These are phyloP conservation scores for Crotophaga sulcirostris DNA, from an alignment of 2,113 vertebrate genomes.

Conservation along the genomic window DNA sequence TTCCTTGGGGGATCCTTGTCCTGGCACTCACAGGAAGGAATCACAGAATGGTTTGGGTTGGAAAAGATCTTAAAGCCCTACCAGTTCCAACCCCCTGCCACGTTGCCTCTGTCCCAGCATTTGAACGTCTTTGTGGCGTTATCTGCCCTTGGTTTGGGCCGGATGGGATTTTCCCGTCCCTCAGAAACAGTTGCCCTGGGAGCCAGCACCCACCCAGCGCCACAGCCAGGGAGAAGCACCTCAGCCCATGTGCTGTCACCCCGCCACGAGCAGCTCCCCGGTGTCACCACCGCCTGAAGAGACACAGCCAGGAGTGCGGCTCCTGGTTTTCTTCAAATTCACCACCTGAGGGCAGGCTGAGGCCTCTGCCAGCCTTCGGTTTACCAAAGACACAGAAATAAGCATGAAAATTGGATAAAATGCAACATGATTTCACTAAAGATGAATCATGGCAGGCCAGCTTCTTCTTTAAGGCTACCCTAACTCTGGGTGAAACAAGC, in stretches of 20 bases:
- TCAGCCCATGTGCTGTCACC: rapidly evolving
- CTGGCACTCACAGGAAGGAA: rapidly evolving
- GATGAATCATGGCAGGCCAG: neutral
- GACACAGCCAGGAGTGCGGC: neutral
- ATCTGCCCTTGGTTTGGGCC: neutral
- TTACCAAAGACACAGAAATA: rapidly evolving
- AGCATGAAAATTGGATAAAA: neutral
- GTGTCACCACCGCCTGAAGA: neutral
- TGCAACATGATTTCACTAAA: neutral
- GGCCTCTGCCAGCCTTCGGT: neutral
- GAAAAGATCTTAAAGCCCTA: no score
- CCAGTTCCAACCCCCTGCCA: no score
- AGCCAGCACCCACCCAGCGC: neutral
- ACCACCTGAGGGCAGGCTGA: neutral
- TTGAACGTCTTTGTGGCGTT: rapidly evolving
- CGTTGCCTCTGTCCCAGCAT: neutral
- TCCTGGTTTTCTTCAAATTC: neutral
- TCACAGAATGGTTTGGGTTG: no score
- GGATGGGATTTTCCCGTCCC: neutral
- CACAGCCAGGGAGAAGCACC: no score
- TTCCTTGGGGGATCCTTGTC: neutral
- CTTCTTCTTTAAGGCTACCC: neutral
- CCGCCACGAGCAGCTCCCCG: neutral
- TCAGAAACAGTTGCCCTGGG: neutral
- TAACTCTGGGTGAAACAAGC: neutral